Base-by-base conservation (phyloP, 2,113 vertebrate species). In the Chloroceryle aenea region DNA sequence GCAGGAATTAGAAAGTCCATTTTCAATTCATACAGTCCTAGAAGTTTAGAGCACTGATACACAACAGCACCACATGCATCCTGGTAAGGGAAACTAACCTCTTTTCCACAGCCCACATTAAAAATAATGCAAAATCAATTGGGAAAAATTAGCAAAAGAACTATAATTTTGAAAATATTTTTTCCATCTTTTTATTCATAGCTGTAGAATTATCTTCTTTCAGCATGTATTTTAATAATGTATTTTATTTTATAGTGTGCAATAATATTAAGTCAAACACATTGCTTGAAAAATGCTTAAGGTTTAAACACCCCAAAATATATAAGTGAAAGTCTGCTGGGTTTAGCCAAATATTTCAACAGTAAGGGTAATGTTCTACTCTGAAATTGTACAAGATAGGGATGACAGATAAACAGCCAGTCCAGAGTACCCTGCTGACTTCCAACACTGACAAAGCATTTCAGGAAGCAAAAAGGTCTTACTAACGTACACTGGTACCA, bases 231-330 rank as follows among this genome's bases (percentile, higher is more conserved):
- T 85, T 73, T 73, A 93, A 66, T 12, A 53, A 14, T 8, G 7
- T 14, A 14, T 45, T 85, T 76, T 91, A 78, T 86, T 83, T 91
- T 58, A 74, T 6, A 69, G 50, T 4, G 11, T 26, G 36, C 12
- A 23, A 5, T 48, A 78, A 94, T 14, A 25, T 12, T 45, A 69
- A 91, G 22, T 73, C 34, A 82, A 75, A 85, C 7, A 11, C 43
- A 42, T 6, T 73, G 40, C 55, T 47, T 90, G 72, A 76, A 69
- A 76, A 83, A 32, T 10, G 25, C n/a, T 75, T 55, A 55, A 71
- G 77, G 36, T 75, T 69, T 83, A 94, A 94, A 73, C 20, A 66
- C 14, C 53, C 40, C 45, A 73, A 95, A 87, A 87, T 11, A 58
- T 0, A 10, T 16, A n/a, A 45, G 30, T 64, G 42, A 69, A 91